A percentile compares a stretch with the other conserved stretches of the same genome.
Conservation (phyloP, 35 echinoderm and acorn worm species). For the Lytechinus variegatus region DNA sequence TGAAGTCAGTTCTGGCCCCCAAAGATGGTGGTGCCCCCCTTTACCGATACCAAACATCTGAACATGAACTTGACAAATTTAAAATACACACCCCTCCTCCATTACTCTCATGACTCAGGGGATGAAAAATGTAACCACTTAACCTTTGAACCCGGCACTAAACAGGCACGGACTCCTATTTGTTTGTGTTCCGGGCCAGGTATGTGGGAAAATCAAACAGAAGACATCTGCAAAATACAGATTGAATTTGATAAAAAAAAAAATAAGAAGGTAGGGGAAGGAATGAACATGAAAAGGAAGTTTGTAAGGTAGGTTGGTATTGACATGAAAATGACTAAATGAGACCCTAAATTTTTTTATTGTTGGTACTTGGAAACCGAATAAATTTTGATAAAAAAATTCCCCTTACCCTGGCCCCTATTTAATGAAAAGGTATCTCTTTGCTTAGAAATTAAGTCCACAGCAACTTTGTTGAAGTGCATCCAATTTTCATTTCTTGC, state of each 20-base stretch:
- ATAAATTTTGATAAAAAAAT: not conserved
- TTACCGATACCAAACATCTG: too few relatives aligned
- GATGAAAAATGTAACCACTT: conserved; percentile 28
- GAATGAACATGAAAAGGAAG: not conserved
- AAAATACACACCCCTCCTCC: not conserved
- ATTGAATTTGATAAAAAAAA: not conserved
- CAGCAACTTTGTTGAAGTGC: too few relatives aligned
- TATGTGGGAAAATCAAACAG: conserved; percentile 39
- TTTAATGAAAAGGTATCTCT: too few relatives aligned
- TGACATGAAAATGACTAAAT: not conserved
- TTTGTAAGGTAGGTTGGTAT: not conserved
- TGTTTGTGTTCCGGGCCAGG: conserved; percentile 2
- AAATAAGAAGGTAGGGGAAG: not conserved
- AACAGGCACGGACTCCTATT: conserved; percentile 22
- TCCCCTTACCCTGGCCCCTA: too few relatives aligned
- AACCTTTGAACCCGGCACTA: not conserved
- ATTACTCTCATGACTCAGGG: not conserved
- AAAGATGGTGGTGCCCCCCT: too few relatives aligned
- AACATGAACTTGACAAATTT: not conserved
- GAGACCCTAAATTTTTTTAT: too few relatives aligned
- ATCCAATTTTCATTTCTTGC: too few relatives aligned
- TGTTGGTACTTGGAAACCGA: not conserved
- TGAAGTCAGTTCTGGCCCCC: too few relatives aligned
- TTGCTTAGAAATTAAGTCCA: too few relatives aligned
- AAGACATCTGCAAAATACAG: conserved; percentile 21